Evolutionary conservation across 2,888 invertebrate species (phyloP).

Genomic region (Prosopocoilus inquinatus): DNA sequence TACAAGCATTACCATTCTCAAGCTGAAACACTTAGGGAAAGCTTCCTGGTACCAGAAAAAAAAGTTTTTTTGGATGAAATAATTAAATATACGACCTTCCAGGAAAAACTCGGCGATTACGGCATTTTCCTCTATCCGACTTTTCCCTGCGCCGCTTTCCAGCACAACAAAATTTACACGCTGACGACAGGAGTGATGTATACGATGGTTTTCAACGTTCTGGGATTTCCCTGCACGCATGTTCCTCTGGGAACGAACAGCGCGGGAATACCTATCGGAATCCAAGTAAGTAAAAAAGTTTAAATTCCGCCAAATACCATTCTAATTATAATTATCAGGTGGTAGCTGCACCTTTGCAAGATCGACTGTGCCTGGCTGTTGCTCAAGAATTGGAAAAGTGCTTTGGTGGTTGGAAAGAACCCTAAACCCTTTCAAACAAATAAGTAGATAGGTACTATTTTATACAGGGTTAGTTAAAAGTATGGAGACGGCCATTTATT

Average conservation of each 20-base stretch:
- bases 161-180: constrained; percentile 62
- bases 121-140: constrained; percentile 76
- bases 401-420: constrained; percentile 15
- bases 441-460: too few relatives aligned
- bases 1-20: constrained; percentile 4
- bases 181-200: constrained; percentile 62
- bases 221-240: constrained; percentile 84
- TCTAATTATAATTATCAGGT: constrained; percentile 57
- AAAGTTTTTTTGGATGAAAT: not conserved
- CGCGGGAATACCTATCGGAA: constrained; percentile 82
- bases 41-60: too few relatives aligned
- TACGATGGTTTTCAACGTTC: constrained; percentile 72
- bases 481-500: too few relatives aligned
- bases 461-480: too few relatives aligned
- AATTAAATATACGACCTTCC: not conserved
- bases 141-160: constrained; percentile 62
- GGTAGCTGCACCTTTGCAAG: constrained; percentile 72
- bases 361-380: constrained; percentile 76
- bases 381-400: constrained; percentile 71
- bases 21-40: too few relatives aligned
- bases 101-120: constrained; percentile 63
- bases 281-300: constrained; percentile 59
- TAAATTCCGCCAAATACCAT: too few relatives aligned
- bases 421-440: too few relatives aligned
- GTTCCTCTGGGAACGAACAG: constrained; percentile 80